phyloP scores from a whole-genome alignment of 2,888 invertebrate species.

The Pogonocherus hispidulus region DNA sequence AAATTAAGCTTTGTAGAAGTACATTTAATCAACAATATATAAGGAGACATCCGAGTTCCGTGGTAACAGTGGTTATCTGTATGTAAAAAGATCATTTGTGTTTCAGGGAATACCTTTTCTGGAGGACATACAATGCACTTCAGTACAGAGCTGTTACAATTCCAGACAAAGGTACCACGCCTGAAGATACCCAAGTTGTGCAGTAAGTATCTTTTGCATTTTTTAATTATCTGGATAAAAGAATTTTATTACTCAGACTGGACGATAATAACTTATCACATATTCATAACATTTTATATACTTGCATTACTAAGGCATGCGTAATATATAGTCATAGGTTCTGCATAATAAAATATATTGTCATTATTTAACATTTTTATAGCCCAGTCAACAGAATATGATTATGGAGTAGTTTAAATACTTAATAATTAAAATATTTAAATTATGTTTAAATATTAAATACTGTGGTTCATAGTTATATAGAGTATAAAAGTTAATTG shows the following conservation, averaged over 20 bases:
- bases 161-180: constrained; percentile 77
- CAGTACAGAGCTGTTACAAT: constrained; percentile 90
- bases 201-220: constrained; percentile 76
- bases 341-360: background rate
- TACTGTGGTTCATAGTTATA: too few species aligned
- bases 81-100: too few species aligned
- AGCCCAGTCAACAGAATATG: background rate
- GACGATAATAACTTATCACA: background rate
- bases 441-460: too few species aligned
- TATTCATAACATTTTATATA: background rate
- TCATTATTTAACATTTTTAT: background rate
- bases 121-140: constrained; percentile 88
- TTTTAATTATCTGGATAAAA: constrained; percentile 38
- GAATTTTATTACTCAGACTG: constrained; percentile 8
- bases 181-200: constrained; percentile 81
- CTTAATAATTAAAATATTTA: too few species aligned
- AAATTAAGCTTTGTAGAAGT: too few species aligned
- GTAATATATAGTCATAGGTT: background rate
- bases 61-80: too few species aligned
- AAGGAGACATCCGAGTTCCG: too few species aligned
- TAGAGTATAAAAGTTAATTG: too few species aligned
- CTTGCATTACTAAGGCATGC: constrained; percentile 1
- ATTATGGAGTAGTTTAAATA: too few species aligned
- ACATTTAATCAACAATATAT: too few species aligned
- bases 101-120: constrained; percentile 84